Conservation (phyloP, 2,888 invertebrate species). For the Serrognathus titanus region DNA sequence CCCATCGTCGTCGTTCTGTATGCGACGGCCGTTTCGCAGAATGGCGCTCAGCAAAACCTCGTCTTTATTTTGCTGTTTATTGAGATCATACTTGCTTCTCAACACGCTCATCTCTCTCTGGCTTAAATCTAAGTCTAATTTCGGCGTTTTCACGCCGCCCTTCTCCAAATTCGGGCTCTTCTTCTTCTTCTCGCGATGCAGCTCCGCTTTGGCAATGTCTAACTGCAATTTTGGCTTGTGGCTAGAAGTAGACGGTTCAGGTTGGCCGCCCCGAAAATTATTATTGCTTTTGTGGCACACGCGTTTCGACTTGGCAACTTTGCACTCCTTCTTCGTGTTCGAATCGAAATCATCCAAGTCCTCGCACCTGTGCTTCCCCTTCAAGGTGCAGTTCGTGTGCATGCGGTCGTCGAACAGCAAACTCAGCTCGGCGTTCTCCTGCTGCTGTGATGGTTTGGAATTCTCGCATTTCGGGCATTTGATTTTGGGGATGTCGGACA, state of each 20-base stretch:
- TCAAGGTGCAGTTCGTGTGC: slow-evolving; percentile 67
- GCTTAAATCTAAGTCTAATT: slow-evolving; percentile 37
- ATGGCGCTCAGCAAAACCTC: slow-evolving; percentile 44
- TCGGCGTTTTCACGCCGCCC: slow-evolving; percentile 34
- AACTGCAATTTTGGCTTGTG: slow-evolving; percentile 31
- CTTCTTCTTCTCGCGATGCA: slow-evolving; percentile 18
- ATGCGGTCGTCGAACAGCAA: slow-evolving; percentile 66
- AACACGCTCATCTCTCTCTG: slow-evolving; percentile 47
- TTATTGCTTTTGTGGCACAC: slow-evolving; percentile 23
- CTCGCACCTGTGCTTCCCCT: slow-evolving; percentile 73
- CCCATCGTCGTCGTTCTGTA: slow-evolving; percentile 12
- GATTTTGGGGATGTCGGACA: slow-evolving; percentile 41
- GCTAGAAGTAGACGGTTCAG: slow-evolving; percentile 37
- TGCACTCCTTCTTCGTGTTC: slow-evolving; percentile 19
- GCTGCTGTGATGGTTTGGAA: slow-evolving; percentile 20
- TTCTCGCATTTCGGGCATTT: slow-evolving; percentile 49
- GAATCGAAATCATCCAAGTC: slow-evolving; percentile 64
- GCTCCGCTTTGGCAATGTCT: slow-evolving; percentile 29
- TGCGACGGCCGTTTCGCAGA: slow-evolving; percentile 38
- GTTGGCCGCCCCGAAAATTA: slow-evolving; percentile 4
- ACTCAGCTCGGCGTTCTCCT: slow-evolving; percentile 30
- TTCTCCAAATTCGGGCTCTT: slow-evolving; percentile 25
- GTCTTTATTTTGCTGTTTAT: slow-evolving; percentile 25
- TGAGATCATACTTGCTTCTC: slow-evolving; percentile 43
- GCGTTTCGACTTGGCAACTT: slow-evolving; percentile 27